A percentile compares a stretch with the other conserved stretches of the same genome.
Evolutionary conservation across 2,113 vertebrate genomes (phyloP).

Genomic region (Apus apus): DNA sequence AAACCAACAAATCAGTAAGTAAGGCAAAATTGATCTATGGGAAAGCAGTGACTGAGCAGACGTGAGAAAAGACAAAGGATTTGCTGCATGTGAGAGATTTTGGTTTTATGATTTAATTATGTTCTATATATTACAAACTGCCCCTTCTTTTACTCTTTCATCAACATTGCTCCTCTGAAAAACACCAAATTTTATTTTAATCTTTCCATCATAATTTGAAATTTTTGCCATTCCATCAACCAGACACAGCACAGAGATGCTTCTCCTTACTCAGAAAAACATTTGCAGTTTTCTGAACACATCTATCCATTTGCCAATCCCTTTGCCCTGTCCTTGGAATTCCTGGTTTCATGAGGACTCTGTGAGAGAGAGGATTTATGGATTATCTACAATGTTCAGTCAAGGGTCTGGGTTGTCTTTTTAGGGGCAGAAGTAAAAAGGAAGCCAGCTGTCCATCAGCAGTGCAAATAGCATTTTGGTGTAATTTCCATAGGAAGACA

Average conservation of each 20-base stretch:
- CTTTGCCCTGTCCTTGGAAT: neutral
- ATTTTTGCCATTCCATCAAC: neutral
- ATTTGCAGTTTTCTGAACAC: neutral
- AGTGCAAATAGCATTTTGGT: neutral
- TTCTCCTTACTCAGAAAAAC: neutral
- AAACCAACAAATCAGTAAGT: neutral
- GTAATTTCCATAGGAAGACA: neutral
- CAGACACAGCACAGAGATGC: neutral
- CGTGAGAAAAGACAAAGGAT: neutral
- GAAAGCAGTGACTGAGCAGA: neutral
- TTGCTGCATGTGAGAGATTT: neutral
- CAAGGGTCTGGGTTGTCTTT: neutral
- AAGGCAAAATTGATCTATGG: neutral
- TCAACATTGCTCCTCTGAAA: neutral
- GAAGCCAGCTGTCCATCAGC: neutral
- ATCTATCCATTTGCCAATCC: neutral
- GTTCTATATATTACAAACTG: neutral
- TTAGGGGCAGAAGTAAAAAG: neutral
- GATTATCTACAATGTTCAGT: neutral
- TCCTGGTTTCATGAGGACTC: neutral
- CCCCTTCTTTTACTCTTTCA: neutral
- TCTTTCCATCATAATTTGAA: neutral
- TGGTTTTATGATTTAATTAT: neutral
- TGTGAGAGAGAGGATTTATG: neutral
- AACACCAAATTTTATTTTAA: rapidly evolving